These are phyloP conservation scores for Serrognathus titanus DNA, from an alignment of 2,888 invertebrate species.

Conservation along the genomic window DNA sequence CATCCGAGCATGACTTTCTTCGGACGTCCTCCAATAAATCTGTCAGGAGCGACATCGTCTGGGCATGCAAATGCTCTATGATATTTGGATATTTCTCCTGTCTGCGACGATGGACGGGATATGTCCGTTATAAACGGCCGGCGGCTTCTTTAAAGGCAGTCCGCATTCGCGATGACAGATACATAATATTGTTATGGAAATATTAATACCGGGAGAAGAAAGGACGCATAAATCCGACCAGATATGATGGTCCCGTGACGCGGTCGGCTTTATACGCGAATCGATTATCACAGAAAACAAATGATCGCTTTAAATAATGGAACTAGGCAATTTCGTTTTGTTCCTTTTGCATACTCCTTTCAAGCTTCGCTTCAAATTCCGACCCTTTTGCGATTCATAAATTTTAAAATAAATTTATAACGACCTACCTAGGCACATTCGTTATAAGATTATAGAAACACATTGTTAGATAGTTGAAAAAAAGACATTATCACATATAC, in stretches of 20 bases:
- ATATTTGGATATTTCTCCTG: constrained; percentile 42
- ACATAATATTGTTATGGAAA: constrained; percentile 49
- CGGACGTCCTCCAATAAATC: constrained; percentile 46
- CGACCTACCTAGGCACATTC: too few relatives aligned
- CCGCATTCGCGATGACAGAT: constrained; percentile 39
- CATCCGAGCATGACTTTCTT: constrained; percentile 27
- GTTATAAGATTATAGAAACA: too few relatives aligned
- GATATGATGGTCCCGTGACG: constrained; percentile 19
- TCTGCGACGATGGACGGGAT: constrained; percentile 36
- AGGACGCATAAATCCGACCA: constrained; percentile 43
- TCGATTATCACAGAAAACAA: constrained; percentile 1
- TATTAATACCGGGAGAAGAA: constrained; percentile 47
- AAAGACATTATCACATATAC: too few relatives aligned
- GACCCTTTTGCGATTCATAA: too few relatives aligned
- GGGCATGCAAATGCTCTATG: constrained; percentile 48
- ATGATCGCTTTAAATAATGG: constrained; percentile 3
- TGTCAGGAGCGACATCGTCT: constrained; percentile 42
- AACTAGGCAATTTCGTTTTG: not conserved
- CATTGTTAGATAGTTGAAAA: too few relatives aligned
- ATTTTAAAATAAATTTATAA: too few relatives aligned
- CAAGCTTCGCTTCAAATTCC: too few relatives aligned
- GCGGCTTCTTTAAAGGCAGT: constrained; percentile 33
- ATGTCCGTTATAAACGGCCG: constrained; percentile 39
- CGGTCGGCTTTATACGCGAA: constrained; percentile 2
- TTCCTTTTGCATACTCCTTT: not conserved